Evolutionary conservation across 2,113 vertebrate genomes (phyloP), one percentile per base, ranked within the genome.

Genomic region (Heterotis niloticus): DNA sequence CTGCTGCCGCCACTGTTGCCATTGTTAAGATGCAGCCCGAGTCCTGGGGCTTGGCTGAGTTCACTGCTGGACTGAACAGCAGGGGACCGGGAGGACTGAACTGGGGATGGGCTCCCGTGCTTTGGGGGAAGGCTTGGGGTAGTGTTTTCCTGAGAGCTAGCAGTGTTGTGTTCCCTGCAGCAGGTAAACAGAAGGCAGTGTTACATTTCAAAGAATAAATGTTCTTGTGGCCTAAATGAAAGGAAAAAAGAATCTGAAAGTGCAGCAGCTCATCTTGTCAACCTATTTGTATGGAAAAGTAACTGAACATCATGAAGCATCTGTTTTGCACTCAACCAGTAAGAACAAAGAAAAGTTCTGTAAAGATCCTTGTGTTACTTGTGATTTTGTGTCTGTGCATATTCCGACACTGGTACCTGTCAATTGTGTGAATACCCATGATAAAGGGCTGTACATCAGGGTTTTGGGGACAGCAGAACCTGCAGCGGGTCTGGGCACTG

Each of bases 401-500:
- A 17, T 14, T 62, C 59, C 2, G 3, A 11, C 3, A 62, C 59
- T 11, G 23, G 4, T 74, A 98, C 97, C 97, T 98, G 95, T 98
- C 95, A 80, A 98, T 97, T 94, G 96, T 93, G 88, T 98, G 96
- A 85, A 98, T 96, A 91, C 96, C 96, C 96, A 98, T 95, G 85
- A 98, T 96, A 94, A 97, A 97, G 87, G 97, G 96, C 83, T 97
- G 96, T 87, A 94, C 90, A 59, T 97, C 96, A 20, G 95, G 94
- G 88, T 95, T 96, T 79, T 94, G 92, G 82, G 96, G 96, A 90
- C 94, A 97, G 93, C 94, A 98, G 87, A 98, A 96, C 85, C 96
- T 97, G 89, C 97, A 98, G 92, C 97, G 96, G 86, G 97, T 98
- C 92, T 97, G 96, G 83, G 96, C 96, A 52, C 96, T 96, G 81